These are phyloP conservation scores for Eulacestoma nigropectus DNA, from an alignment of 2,113 vertebrate genomes.

Conservation along the genomic window DNA sequence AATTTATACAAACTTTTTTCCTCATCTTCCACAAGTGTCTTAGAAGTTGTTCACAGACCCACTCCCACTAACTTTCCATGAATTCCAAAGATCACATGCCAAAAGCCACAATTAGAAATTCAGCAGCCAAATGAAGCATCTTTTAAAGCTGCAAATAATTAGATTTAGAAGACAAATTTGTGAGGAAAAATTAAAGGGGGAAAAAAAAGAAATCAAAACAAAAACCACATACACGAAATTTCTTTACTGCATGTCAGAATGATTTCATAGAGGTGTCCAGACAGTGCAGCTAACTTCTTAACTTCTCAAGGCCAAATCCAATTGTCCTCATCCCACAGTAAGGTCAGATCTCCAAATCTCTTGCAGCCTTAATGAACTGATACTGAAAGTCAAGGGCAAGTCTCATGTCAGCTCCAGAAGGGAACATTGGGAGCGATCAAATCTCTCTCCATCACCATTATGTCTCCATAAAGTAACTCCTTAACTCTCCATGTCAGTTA, in stretches of 20 bases:
- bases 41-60: not conserved
- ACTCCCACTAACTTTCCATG: not conserved
- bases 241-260: not conserved
- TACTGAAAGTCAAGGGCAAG: not conserved
- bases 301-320: not conserved
- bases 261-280: not conserved
- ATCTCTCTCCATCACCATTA: not conserved
- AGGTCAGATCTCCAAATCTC: not conserved
- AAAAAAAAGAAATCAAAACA: not conserved
- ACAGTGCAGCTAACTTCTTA: not conserved
- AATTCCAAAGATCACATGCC: not conserved
- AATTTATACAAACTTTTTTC: not conserved
- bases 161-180: not conserved
- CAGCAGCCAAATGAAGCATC: not conserved
- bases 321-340: not conserved
- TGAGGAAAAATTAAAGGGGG: not conserved
- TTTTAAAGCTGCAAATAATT: not conserved
- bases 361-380: not conserved
- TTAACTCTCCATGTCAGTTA: not conserved
- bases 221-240: not conserved
- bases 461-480: not conserved
- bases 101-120: not conserved
- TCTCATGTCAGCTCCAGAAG: not conserved
- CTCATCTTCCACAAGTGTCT: not conserved
- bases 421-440: not conserved